Evolutionary conservation across 2,797 vertebrate species (phyloP).

Genomic region (Myiotriccus ornatus): DNA sequence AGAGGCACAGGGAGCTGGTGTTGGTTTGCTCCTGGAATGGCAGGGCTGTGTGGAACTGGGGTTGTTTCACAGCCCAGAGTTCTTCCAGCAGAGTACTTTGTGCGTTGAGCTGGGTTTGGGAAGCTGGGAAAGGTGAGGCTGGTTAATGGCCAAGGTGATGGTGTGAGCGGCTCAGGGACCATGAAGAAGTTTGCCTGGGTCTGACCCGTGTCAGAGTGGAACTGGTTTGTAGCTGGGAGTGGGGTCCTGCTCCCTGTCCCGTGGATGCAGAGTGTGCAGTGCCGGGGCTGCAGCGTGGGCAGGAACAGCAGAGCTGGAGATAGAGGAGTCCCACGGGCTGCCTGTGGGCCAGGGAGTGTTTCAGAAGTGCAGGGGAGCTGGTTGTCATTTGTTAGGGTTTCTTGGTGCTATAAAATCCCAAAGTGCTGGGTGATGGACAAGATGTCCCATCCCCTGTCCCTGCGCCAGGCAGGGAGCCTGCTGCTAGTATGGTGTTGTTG

Average conservation of each 20-base stretch:
- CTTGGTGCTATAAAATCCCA: not conserved
- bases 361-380: not conserved
- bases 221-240: not conserved
- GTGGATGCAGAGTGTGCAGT: rapidly evolving
- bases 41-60: constrained; percentile 19
- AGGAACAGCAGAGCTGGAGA: not conserved
- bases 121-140: not conserved
- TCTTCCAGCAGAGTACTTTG: constrained; percentile 23
- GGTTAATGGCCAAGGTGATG: not conserved
- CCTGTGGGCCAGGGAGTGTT: not conserved
- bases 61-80: constrained; percentile 32
- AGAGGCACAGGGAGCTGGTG: not conserved
- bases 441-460: rapidly evolving
- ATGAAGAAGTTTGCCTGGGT: rapidly evolving
- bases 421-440: rapidly evolving
- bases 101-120: constrained; percentile 32
- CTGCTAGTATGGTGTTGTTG: rapidly evolving
- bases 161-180: rapidly evolving
- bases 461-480: not conserved
- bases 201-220: rapidly evolving
- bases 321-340: rapidly evolving
- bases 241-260: rapidly evolving
- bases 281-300: rapidly evolving
- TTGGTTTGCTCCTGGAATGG: not conserved
- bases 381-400: rapidly evolving